These are phyloP conservation scores for Spheniscus mendiculus DNA, from an alignment of 2,113 vertebrate species.

Conservation along the genomic window DNA sequence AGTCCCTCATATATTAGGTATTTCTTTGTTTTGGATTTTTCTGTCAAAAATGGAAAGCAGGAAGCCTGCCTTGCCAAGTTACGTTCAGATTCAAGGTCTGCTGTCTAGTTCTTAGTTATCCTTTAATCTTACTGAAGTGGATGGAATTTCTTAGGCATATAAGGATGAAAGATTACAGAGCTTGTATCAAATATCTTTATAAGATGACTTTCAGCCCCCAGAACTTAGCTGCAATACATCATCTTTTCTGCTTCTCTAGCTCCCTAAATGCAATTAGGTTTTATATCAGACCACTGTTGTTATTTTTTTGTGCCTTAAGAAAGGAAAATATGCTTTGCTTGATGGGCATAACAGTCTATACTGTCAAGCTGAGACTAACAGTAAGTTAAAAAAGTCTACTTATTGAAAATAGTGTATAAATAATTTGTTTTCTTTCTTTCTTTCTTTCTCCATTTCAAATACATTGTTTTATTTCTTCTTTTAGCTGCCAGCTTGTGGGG, in stretches of 20 bases:
- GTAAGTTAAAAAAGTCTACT: not conserved
- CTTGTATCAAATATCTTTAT: not conserved
- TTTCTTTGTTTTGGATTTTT: not conserved
- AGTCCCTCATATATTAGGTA: not conserved
- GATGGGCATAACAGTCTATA: not conserved
- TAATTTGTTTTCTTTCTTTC: not conserved
- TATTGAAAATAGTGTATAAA: not conserved
- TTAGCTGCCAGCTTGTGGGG: constrained; percentile 96
- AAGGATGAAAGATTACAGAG: not conserved
- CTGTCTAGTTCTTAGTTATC: not conserved
- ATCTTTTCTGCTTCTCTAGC: not conserved
- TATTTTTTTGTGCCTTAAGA: not conserved
- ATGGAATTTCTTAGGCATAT: not conserved
- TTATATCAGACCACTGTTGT: not conserved
- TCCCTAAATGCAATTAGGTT: not conserved
- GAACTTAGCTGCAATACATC: not conserved
- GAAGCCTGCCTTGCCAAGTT: not conserved
- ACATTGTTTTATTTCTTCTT: not conserved
- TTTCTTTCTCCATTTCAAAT: not conserved
- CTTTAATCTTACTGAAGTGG: not conserved
- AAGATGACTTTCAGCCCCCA: not conserved
- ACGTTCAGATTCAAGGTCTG: not conserved
- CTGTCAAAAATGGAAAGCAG: not conserved
- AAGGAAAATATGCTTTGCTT: not conserved
- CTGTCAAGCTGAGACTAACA: not conserved